phyloP scores from a whole-genome alignment of 2,113 vertebrate genomes.

The Ageneiosus marmoratus region DNA sequence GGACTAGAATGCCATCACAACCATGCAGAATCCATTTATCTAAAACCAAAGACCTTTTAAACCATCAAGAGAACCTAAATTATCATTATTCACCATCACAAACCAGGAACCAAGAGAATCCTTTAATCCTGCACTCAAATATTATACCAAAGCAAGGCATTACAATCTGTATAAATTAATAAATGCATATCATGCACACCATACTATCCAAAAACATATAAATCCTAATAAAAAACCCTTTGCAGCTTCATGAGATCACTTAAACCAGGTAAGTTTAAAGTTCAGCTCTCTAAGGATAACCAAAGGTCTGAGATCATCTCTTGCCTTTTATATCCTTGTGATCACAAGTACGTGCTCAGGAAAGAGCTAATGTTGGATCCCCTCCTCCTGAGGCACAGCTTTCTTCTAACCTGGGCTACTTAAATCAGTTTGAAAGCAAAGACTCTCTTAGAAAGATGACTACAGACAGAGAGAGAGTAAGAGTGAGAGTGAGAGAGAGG shows the following conservation, averaged over 20 bases:
- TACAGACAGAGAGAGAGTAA: background rate
- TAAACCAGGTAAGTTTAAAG: background rate
- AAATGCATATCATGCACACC: background rate
- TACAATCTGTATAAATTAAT: background rate
- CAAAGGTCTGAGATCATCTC: background rate
- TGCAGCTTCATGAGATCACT: background rate
- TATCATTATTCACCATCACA: background rate
- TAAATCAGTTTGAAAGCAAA: constrained; percentile 23
- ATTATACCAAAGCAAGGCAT: background rate
- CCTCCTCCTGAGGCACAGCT: background rate
- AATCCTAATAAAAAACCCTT: background rate
- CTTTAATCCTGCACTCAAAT: background rate
- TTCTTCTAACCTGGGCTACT: background rate
- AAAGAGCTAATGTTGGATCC: background rate
- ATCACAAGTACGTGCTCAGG: background rate
- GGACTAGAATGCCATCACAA: background rate
- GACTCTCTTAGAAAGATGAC: background rate
- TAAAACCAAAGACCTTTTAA: background rate
- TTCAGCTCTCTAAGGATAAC: background rate
- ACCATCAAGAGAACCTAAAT: background rate
- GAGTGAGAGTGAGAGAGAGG: constrained; percentile 18
- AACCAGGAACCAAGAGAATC: background rate
- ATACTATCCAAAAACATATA: background rate
- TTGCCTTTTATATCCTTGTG: background rate
- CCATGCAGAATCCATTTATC: no score